Conservation (phyloP, 2,888 invertebrate species). For the Drosophila merina region DNA sequence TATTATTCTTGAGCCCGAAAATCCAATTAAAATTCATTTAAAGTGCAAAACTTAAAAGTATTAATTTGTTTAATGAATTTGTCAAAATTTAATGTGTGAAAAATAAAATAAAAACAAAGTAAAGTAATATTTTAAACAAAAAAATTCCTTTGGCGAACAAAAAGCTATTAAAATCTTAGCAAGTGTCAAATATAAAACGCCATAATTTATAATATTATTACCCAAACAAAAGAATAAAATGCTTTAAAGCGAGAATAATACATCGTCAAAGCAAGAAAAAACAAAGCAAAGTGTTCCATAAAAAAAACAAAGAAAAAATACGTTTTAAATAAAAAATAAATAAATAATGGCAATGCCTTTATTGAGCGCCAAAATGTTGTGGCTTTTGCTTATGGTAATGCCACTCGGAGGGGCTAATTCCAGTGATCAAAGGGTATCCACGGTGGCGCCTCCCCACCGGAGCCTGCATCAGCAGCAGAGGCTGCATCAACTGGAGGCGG, state of each 20-base stretch:
- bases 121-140: neutral
- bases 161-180: constrained; percentile 19
- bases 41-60: constrained; percentile 12
- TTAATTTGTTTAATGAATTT: neutral
- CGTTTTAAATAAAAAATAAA: neutral
- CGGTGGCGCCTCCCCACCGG: constrained; percentile 25
- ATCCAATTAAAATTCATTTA: constrained; percentile 8
- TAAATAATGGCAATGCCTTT: constrained; percentile 18
- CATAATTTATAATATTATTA: constrained; percentile 19
- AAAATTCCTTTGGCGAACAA: constrained; percentile 7
- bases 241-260: neutral
- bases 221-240: constrained; percentile 20
- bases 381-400: constrained; percentile 56
- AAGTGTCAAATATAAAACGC: constrained; percentile 32
- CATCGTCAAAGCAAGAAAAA: neutral
- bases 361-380: constrained; percentile 21
- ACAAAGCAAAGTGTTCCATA: constrained; percentile 26
- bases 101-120: neutral
- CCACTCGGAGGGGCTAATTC: constrained; percentile 21
- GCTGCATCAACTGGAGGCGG: constrained; percentile 42
- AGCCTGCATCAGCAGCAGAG: constrained; percentile 36
- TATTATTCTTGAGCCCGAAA: neutral
- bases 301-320: neutral
- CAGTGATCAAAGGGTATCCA: constrained; percentile 31
- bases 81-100: neutral